phyloP scores from a whole-genome alignment of 2,797 vertebrate genomes.

The Oryzias dopingdopingensis region DNA sequence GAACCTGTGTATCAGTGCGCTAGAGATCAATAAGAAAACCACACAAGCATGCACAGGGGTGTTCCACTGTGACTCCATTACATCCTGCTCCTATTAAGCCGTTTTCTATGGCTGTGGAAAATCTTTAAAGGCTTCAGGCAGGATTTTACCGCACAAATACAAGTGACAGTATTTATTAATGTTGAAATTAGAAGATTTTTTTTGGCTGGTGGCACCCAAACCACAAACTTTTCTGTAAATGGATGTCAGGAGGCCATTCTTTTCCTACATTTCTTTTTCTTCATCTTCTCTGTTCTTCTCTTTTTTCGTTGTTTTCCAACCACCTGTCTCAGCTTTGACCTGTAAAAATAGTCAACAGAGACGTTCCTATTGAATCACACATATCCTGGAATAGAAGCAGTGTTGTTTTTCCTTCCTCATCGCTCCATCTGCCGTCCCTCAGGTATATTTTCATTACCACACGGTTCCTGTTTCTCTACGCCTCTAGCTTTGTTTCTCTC shows the following conservation, averaged over 20 bases:
- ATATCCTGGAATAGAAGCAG: too few relatives aligned
- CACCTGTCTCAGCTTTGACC: neutral
- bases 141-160: neutral
- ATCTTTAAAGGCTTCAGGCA: conserved; percentile 33
- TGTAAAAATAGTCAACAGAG: too few relatives aligned
- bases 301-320: conserved; percentile 1
- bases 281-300: conserved; percentile 1
- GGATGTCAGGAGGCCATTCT: conserved; percentile 32
- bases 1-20: too few relatives aligned
- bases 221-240: conserved; percentile 44
- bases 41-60: conserved; percentile 15
- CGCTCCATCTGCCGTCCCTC: conserved; percentile 41
- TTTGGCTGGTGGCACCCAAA: conserved; percentile 29
- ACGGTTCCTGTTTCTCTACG: conserved; percentile 20
- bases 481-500: conserved; percentile 22
- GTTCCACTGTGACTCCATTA: conserved; percentile 46
- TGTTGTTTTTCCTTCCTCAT: conserved; percentile 44
- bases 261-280: conserved; percentile 9
- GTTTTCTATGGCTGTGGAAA: conserved; percentile 44
- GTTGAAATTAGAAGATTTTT: conserved; percentile 46
- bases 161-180: conserved; percentile 13
- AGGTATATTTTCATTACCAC: conserved; percentile 54
- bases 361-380: too few relatives aligned
- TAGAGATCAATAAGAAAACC: too few relatives aligned
- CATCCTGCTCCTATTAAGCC: conserved; percentile 55